Base-by-base conservation (phyloP, 2,797 vertebrate species). In the Choloepus didactylus region DNA sequence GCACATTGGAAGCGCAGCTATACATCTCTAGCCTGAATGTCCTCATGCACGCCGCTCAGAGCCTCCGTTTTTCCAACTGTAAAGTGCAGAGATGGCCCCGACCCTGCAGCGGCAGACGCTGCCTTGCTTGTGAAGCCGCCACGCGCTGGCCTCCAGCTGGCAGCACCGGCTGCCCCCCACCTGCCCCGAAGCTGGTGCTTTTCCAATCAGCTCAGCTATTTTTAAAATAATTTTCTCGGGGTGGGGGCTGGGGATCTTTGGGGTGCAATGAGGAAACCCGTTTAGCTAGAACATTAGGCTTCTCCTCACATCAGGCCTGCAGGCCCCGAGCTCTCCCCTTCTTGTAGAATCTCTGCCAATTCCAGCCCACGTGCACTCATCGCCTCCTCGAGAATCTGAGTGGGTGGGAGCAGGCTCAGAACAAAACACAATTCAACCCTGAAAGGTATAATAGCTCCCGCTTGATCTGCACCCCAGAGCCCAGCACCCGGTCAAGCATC, bases 291-390 rank as follows among this genome's bases (percentile, higher is more conserved):
- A 0, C 0, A 4, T 1, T 25, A 19, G 12, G 7, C 2, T 31
- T 10, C 14, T 69, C 77, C 19, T 0, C 46, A 1, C 27, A 1
- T 49, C 88, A 41, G 11, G 0, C 38, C 67, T 4, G 4, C 46
- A 6, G 0, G 2, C 51, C 89, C 90, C 3, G 0, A 10, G 56
- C 41, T 5, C n/a, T 27, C 31, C 23, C 38, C 0, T 0, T 31
- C 0, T 4, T 0, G 9, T 0, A 9, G 46, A 51, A 0, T 31
- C n/a, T 23, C 51, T 35, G 79, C 51, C 18, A 56, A 18, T 4
- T 0, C 23, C 54, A 31, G 59, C 80, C 80, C 62, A 79, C 38
- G 0, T 25, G 73, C 60, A 6, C 86, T 4, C 2, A 8, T 59
- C 25, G 3, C 79, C 12, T 2, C 72, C 31, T 46, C 4, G 4